A percentile compares a stretch with the other conserved stretches of the same genome.
These are phyloP conservation scores for Ophiodon elongatus DNA, from an alignment of 2,113 vertebrate genomes.

Conservation along the genomic window DNA sequence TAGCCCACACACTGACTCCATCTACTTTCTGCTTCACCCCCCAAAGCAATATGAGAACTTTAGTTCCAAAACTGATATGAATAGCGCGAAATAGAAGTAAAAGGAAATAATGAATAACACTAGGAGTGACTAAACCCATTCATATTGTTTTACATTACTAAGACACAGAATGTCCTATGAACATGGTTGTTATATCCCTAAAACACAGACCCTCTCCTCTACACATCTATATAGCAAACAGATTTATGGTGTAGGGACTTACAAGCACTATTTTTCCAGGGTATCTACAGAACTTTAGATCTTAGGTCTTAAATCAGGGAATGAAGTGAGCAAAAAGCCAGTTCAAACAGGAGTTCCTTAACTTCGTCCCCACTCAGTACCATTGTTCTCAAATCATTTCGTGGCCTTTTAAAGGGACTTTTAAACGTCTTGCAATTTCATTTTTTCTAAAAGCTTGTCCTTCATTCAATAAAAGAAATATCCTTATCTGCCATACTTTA, in stretches of 20 bases:
- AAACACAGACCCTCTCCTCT: no score
- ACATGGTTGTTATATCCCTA: neutral
- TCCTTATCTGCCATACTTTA: neutral
- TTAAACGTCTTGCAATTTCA: neutral
- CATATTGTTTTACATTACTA: neutral
- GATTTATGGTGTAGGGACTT: no score
- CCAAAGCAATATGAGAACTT: neutral
- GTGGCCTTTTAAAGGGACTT: neutral
- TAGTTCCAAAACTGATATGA: neutral
- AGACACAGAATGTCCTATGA: neutral
- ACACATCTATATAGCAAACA: no score
- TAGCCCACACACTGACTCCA: neutral
- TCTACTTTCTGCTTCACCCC: neutral
- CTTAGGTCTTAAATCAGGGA: neutral
- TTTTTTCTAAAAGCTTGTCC: no score
- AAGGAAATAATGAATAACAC: neutral
- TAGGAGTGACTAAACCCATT: neutral
- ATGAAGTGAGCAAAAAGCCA: neutral
- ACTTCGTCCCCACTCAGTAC: neutral
- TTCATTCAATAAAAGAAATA: neutral
- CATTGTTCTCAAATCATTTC: neutral
- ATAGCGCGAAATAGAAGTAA: no score
- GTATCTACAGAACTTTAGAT: no score
- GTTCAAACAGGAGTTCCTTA: no score
- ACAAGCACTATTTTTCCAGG: no score